Evolutionary conservation across 1,140 invertebrate species (phyloP).

Genomic region (Lordiphosa clarofinis): DNA sequence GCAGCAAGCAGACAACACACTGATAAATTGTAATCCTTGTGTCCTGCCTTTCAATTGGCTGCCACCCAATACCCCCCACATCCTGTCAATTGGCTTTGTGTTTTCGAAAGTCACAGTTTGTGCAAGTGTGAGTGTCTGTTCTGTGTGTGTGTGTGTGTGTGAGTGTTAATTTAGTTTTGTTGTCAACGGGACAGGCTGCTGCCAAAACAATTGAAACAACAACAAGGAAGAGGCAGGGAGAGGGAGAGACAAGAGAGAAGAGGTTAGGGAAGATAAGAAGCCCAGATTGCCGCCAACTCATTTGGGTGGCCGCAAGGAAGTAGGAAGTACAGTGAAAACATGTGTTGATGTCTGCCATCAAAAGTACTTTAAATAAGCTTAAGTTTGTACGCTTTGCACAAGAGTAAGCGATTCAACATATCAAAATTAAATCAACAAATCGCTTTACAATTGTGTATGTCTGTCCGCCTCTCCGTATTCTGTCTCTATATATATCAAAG

Average conservation of each 20-base stretch:
- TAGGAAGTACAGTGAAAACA: constrained; percentile 8
- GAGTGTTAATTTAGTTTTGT: constrained; percentile 73
- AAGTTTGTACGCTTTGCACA: too few species aligned
- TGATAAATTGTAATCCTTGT: constrained; percentile 73
- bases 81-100: constrained; percentile 59
- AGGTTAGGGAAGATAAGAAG: not conserved
- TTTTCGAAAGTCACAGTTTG: constrained; percentile 18
- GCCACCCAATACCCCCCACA: constrained; percentile 16
- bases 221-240: too few species aligned
- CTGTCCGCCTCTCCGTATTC: too few species aligned
- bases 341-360: too few species aligned
- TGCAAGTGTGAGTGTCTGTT: too few species aligned
- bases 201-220: constrained; percentile 71
- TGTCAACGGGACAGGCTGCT: constrained; percentile 59
- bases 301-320: too few species aligned
- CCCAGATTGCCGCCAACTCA: not conserved
- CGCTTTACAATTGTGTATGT: too few species aligned
- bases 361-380: too few species aligned
- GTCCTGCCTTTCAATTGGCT: constrained; percentile 69
- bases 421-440: too few species aligned
- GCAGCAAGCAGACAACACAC: constrained; percentile 11
- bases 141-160: constrained; percentile 23
- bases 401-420: too few species aligned
- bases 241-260: constrained; percentile 26
- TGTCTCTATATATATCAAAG: too few species aligned